These are phyloP conservation scores for Lacanobia wlatinum DNA, from an alignment of 2,888 invertebrate species.

Conservation along the genomic window DNA sequence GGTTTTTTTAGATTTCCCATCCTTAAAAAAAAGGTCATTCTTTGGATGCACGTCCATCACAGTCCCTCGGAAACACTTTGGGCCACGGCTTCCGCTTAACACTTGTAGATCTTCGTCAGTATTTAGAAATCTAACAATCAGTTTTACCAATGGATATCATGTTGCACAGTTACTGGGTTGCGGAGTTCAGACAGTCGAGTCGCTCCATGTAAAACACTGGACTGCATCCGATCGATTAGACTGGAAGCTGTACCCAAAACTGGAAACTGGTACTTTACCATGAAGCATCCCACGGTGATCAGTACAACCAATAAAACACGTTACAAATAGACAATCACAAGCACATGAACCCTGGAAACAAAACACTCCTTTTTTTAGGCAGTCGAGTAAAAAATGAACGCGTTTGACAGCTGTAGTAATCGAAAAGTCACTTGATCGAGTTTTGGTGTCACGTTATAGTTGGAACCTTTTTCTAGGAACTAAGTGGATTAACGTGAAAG, in stretches of 20 bases:
- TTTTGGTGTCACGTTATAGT: constrained; percentile 21
- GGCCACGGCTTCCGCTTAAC: neutral
- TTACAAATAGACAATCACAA: neutral
- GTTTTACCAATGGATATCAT: no score
- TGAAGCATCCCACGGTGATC: neutral
- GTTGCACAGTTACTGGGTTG: no score
- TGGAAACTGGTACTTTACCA: no score
- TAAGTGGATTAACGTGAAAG: neutral
- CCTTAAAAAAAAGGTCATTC: no score
- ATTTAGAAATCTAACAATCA: no score
- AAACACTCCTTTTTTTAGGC: neutral
- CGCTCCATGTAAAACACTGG: no score
- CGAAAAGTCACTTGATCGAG: constrained; percentile 8
- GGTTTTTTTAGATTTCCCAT: no score
- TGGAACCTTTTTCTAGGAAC: constrained; percentile 10
- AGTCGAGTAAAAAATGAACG: neutral
- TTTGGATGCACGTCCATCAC: no score
- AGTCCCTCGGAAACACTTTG: no score
- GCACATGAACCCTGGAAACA: neutral
- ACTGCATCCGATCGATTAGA: no score
- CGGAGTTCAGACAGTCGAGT: no score
- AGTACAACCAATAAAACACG: neutral
- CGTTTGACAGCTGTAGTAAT: constrained; percentile 13
- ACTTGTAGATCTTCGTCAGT: neutral
- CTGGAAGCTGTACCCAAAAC: no score